Conservation (phyloP, 2,888 invertebrate species). For the Marasmarcha lunaedactyla region DNA sequence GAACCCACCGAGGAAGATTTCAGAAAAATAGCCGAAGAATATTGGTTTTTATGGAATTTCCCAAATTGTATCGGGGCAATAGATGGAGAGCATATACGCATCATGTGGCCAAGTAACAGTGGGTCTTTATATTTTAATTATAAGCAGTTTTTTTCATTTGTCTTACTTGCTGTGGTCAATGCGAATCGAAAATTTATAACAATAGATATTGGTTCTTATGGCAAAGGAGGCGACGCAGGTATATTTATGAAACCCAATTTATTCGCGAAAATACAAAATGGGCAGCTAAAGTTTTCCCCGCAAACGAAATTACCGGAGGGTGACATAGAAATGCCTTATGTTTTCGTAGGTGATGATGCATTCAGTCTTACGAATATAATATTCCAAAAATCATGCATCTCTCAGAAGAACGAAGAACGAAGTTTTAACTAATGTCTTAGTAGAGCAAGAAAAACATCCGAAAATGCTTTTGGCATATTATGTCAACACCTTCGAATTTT, state of each 20-base stretch:
- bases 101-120: constrained; percentile 8
- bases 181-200: constrained; percentile 12
- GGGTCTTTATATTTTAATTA: constrained; percentile 8
- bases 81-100: constrained; percentile 17
- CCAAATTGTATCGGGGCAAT: constrained; percentile 9
- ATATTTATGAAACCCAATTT: constrained; percentile 7
- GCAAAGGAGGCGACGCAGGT: constrained; percentile 8
- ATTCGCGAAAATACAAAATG: constrained; percentile 10
- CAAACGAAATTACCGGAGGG: constrained; percentile 12
- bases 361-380: constrained; percentile 8
- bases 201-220: constrained; percentile 11
- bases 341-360: constrained; percentile 11
- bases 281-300: constrained; percentile 11
- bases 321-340: constrained; percentile 12
- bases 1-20: constrained; percentile 7
- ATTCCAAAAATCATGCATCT: constrained; percentile 9
- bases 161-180: constrained; percentile 9
- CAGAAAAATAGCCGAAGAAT: constrained; percentile 5
- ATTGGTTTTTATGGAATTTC: constrained; percentile 3
- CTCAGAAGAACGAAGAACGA: constrained; percentile 7
- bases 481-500: constrained; percentile 7
- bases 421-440: constrained; percentile 14
- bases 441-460: constrained; percentile 11
- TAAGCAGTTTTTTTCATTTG: constrained; percentile 8
- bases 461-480: constrained; percentile 14